Percentiles rank a stretch among this genome's conserved stretches.
These are phyloP conservation scores for Urosaurus nigricauda DNA, from an alignment of 2,797 vertebrate species.

Conservation along the genomic window DNA sequence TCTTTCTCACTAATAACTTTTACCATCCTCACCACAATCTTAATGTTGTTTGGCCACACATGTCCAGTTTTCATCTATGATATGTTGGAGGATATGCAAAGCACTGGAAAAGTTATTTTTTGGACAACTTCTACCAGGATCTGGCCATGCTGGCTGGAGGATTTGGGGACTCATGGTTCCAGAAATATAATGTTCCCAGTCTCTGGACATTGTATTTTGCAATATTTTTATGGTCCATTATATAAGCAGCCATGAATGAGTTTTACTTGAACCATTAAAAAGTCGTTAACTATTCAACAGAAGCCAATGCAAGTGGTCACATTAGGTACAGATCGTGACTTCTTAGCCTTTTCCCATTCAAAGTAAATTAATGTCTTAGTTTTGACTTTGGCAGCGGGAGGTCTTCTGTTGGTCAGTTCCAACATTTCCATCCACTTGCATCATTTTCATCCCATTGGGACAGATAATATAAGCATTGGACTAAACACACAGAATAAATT, in stretches of 20 bases:
- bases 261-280: conserved; percentile 14
- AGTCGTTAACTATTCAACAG: background rate
- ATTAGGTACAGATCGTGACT: background rate
- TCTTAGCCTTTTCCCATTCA: conserved; percentile 44
- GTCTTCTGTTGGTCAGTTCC: conserved; percentile 65
- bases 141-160: too few relatives aligned
- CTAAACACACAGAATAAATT: conserved; percentile 57
- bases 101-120: too few relatives aligned
- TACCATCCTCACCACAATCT: too few relatives aligned
- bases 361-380: conserved; percentile 64
- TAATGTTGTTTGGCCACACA: too few relatives aligned
- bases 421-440: conserved; percentile 66
- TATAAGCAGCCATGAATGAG: background rate
- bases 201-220: conserved; percentile 14
- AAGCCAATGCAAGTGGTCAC: background rate
- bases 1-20: too few relatives aligned
- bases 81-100: too few relatives aligned
- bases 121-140: too few relatives aligned
- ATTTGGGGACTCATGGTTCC: too few relatives aligned
- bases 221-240: background rate
- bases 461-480: conserved; percentile 62
- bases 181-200: too few relatives aligned
- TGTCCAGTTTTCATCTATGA: too few relatives aligned
- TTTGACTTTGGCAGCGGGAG: conserved; percentile 64
- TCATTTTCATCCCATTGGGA: conserved; percentile 35